Base-by-base conservation (phyloP, 1,140 invertebrate genomes). In the Drosophila virilis region DNA sequence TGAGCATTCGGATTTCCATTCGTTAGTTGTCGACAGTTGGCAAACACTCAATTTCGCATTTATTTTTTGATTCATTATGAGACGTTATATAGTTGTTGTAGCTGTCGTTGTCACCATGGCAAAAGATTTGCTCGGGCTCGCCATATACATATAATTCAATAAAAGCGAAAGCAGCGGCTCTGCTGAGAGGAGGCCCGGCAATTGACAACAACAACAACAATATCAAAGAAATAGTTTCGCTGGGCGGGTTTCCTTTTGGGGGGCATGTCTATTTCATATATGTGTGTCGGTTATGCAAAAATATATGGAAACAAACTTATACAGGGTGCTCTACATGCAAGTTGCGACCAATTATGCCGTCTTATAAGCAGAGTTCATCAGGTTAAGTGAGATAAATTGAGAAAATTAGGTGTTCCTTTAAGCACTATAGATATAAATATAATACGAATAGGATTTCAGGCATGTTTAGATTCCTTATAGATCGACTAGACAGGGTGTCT, bases 231-330 rank as follows among this genome's bases (percentile, higher is more conserved):
- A 42, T 51, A 22, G 12, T 64, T 60, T 48, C 64, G 48, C 55
- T 67, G 35, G 45, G 77, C 69, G 64, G 67, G 75, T 88, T 86
- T 86, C 84, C 84, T 88, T 89, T 66, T 83, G 6, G 60, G 74
- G 50, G 77, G 59, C 57, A 51, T 54, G 66, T 77, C 43, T 59
- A 37, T 51, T 69, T 58, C 43, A 8, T 35, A 45, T 48, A 35
- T 55, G 17, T 62, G 12, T 60, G 33, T 45, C 9, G 50, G 54
- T 58, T 57, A 57, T 69, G 65, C 50, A 61, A 61, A 57, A 40
- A 52, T 17, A 46, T 13, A 43, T n/a, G 9, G 17, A 51, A 45
- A 37, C 61, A 46, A 15, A 46, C 15, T 33, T 10, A 33, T 62
- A 88, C 75, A 73, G 78, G 82, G 82, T 85, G 61, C 10, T 57